phyloP scores from a whole-genome alignment of 92 coral and sea anemone genomes.

The Paramuricea clavata region DNA sequence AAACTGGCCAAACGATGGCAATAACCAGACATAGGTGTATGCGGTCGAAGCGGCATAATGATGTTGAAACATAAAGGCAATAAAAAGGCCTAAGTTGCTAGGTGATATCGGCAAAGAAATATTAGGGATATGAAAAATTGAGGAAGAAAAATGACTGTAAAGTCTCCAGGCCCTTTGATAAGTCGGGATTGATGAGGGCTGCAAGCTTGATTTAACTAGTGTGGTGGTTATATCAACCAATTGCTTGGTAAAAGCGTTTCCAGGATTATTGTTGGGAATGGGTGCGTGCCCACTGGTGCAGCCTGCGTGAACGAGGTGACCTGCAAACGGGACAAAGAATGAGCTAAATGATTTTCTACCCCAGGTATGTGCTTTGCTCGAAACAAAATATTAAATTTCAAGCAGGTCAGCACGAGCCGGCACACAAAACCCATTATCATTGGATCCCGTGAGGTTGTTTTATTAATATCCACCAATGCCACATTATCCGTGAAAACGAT shows the following conservation, averaged over 20 bases:
- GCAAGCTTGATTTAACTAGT: conserved; percentile 35
- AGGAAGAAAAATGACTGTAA: too few species aligned
- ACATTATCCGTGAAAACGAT: conserved; percentile 71
- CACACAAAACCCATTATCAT: conserved; percentile 52
- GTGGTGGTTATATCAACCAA: too few species aligned
- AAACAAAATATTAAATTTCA: conserved; percentile 45
- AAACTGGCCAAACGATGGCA: too few species aligned
- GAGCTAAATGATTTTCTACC: conserved; percentile 35
- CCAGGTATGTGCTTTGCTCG: conserved; percentile 50
- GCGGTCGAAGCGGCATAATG: too few species aligned
- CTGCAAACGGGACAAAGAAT: conserved; percentile 63
- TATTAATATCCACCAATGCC: conserved; percentile 60
- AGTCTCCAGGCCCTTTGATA: too few species aligned
- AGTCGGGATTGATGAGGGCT: too few species aligned
- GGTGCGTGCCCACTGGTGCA: neutral
- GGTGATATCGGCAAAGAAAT: too few species aligned
- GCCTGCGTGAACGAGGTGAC: neutral
- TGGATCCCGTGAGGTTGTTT: conserved; percentile 38
- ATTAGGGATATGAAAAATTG: too few species aligned
- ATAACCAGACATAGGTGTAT: too few species aligned
- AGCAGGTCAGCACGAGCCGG: conserved; percentile 41
- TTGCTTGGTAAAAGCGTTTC: neutral
- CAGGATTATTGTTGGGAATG: neutral
- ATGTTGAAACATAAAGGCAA: too few species aligned
- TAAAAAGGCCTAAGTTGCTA: too few species aligned